A percentile compares a stretch with the other conserved stretches of the same genome.
phyloP scores from a whole-genome alignment of 2,113 vertebrate genomes.

The Lampris megalopsis region DNA sequence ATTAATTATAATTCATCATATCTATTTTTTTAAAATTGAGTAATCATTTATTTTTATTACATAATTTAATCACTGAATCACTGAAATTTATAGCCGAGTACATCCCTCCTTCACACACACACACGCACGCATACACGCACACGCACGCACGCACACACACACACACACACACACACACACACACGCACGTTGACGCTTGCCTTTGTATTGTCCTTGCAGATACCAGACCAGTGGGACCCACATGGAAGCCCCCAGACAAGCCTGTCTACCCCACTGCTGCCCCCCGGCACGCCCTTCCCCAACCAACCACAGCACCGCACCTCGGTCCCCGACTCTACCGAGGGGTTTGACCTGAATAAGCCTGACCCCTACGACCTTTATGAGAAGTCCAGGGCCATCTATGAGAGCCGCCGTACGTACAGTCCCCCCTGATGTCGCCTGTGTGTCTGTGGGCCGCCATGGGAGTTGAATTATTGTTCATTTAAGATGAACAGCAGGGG shows the following conservation, averaged over 20 bases:
- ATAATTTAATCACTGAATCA: conserved; percentile 15
- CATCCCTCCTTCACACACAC: background rate
- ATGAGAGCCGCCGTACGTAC: conserved; percentile 98
- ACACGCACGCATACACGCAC: no score
- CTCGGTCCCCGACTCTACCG: conserved; percentile 93
- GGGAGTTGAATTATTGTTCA: no score
- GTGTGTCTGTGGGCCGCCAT: no score
- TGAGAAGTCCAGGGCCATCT: conserved; percentile 98
- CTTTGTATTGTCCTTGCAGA: conserved; percentile 70
- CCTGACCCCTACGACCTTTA: conserved; percentile 99
- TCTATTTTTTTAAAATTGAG: background rate
- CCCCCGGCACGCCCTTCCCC: conserved; percentile 89
- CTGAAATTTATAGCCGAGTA: conserved; percentile 8
- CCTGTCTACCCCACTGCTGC: conserved; percentile 86
- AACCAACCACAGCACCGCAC: conserved; percentile 90
- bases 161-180: no score
- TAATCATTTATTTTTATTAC: background rate
- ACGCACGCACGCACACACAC: no score
- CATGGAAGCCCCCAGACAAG: conserved; percentile 95
- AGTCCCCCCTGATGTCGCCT: conserved; percentile 10
- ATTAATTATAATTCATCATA: conserved; percentile 28
- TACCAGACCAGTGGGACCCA: conserved; percentile 93
- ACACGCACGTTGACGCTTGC: background rate
- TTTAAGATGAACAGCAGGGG: no score
- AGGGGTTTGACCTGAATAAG: conserved; percentile 95